Evolutionary conservation across 1,140 invertebrate species (phyloP).

Genomic region (Apis dorsata): DNA sequence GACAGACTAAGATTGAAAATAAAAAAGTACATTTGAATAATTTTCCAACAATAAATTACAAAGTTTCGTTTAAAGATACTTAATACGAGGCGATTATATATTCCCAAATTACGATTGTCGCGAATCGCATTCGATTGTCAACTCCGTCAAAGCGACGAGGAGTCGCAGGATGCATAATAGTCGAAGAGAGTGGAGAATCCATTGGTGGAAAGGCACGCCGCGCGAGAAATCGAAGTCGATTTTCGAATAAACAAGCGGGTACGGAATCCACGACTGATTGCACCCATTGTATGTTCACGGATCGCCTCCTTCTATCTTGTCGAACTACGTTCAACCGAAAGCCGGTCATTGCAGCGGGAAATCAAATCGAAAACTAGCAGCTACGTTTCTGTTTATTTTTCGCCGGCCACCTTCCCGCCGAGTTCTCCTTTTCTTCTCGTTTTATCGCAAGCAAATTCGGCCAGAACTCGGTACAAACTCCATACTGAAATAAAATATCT

Average conservation of each 20-base stretch:
- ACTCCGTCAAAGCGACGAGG: not conserved
- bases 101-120: too few species aligned
- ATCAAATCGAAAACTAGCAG: conserved; percentile 18
- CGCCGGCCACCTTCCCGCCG: not conserved
- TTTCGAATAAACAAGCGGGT: conserved; percentile 23
- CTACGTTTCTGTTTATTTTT: conserved; percentile 22
- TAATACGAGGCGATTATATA: too few species aligned
- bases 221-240: conserved; percentile 18
- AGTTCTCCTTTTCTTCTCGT: not conserved
- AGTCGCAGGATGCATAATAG: not conserved
- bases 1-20: too few species aligned
- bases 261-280: conserved; percentile 14
- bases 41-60: too few species aligned
- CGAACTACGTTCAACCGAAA: conserved; percentile 7
- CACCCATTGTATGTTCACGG: conserved; percentile 22
- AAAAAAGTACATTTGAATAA: too few species aligned
- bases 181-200: not conserved
- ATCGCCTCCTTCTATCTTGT: conserved; percentile 20
- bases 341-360: not conserved
- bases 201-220: not conserved
- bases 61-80: too few species aligned
- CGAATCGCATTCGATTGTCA: too few species aligned
- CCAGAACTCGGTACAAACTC: too few species aligned
- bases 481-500: too few species aligned
- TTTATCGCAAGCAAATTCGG: too few species aligned